Conservation (phyloP, 2,113 vertebrate species). For the Hiodon tergisus region DNA sequence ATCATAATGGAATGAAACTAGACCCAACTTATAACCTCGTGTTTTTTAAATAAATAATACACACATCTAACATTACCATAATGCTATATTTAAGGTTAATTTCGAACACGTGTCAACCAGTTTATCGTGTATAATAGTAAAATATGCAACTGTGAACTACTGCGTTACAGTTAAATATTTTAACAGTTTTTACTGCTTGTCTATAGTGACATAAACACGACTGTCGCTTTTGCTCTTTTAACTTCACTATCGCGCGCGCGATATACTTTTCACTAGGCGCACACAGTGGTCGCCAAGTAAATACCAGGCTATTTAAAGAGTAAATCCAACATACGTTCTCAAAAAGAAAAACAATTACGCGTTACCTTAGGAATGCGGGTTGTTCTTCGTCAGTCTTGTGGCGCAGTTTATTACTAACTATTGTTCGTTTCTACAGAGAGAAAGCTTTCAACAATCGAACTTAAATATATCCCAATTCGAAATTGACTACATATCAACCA, state of each 20-base stretch:
- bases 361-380: constrained; percentile 56
- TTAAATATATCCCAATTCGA: constrained; percentile 50
- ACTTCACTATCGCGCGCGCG: neutral
- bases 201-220: neutral
- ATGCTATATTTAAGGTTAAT: neutral
- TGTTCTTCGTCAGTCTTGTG: constrained; percentile 39
- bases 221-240: neutral
- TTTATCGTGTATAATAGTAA: neutral
- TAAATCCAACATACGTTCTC: constrained; percentile 50
- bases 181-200: neutral
- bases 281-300: constrained; percentile 37
- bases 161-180: neutral
- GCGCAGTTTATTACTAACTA: constrained; percentile 24
- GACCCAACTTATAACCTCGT: neutral
- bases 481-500: constrained; percentile 73
- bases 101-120: constrained; percentile 2
- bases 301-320: constrained; percentile 38
- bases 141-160: neutral
- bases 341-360: constrained; percentile 23
- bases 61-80: neutral
- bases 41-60: neutral
- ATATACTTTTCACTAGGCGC: neutral
- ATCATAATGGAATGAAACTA: too few relatives aligned
- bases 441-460: constrained; percentile 41
- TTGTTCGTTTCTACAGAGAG: constrained; percentile 30